phyloP scores from a whole-genome alignment of 2,113 vertebrate species.

The Athene cunicularia region DNA sequence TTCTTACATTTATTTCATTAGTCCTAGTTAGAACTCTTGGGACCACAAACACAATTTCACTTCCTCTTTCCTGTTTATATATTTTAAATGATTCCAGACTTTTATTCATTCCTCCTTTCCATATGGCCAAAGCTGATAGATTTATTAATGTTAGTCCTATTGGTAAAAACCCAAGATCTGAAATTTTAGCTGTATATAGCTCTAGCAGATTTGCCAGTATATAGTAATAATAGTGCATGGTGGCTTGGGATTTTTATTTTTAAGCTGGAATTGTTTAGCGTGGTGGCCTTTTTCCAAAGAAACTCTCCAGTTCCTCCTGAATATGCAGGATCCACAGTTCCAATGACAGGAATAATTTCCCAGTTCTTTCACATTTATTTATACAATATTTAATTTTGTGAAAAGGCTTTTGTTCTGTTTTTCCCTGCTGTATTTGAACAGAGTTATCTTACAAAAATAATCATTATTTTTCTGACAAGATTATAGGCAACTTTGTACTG shows the following conservation, averaged over 20 bases:
- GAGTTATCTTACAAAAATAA: neutral
- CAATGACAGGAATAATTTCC: neutral
- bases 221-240: neutral
- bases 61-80: constrained; percentile 24
- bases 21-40: neutral
- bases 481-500: neutral
- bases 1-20: constrained; percentile 12
- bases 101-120: neutral
- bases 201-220: neutral
- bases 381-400: neutral
- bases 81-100: neutral
- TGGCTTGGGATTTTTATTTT: neutral
- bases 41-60: neutral
- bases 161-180: neutral
- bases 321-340: neutral
- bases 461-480: neutral
- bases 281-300: neutral
- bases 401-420: neutral
- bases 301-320: neutral
- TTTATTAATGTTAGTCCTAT: neutral
- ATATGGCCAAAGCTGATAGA: neutral
- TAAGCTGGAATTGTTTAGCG: neutral
- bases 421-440: neutral
- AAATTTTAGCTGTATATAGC: neutral
- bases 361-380: neutral